Conservation (phyloP, 2,113 vertebrate genomes). For the Pandion haliaetus region DNA sequence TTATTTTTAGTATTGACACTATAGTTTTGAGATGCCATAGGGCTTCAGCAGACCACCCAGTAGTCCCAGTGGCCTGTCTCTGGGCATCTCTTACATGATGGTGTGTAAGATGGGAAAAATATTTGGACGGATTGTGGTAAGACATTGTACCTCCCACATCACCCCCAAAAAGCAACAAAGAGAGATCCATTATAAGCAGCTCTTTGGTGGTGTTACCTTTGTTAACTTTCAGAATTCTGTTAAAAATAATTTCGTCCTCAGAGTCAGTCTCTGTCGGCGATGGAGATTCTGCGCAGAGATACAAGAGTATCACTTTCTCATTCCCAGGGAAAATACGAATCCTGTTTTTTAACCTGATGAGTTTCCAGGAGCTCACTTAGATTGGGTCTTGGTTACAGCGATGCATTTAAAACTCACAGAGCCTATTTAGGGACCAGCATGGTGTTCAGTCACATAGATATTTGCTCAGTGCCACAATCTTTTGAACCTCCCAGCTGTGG, state of each 20-base stretch:
- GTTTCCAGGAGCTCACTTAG: neutral
- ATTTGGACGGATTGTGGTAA: neutral
- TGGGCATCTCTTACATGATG: neutral
- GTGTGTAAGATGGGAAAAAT: neutral
- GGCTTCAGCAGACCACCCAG: neutral
- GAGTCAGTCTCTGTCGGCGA: neutral
- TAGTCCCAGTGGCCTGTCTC: neutral
- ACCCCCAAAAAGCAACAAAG: neutral
- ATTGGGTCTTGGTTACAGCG: neutral
- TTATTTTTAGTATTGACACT: neutral
- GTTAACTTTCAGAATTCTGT: slow-evolving; percentile 48
- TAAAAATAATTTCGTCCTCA: slow-evolving; percentile 3
- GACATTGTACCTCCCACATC: neutral
- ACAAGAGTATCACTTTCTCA: neutral
- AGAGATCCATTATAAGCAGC: neutral
- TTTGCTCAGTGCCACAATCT: neutral
- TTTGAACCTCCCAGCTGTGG: neutral
- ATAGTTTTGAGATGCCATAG: neutral
- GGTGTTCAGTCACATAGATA: neutral
- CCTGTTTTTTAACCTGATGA: neutral
- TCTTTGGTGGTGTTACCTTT: slow-evolving; percentile 24
- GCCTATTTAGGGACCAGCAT: neutral
- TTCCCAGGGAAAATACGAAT: neutral
- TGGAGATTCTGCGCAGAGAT: slow-evolving; percentile 36
- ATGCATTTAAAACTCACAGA: neutral